Conservation (phyloP, 2,113 vertebrate species). For the Odontesthes bonariensis region DNA sequence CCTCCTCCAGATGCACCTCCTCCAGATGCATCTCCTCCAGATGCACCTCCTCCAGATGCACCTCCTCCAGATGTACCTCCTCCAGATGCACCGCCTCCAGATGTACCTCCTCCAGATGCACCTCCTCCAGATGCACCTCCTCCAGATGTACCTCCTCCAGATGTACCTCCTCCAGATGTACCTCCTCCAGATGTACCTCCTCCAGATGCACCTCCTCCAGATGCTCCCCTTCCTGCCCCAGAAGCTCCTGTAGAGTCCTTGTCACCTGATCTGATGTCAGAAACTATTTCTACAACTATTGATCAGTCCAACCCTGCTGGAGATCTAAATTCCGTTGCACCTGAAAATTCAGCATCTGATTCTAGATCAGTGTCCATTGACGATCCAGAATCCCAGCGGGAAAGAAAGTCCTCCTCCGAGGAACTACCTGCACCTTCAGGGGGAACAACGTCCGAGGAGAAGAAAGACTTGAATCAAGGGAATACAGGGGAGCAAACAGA, state of each 20-base stretch:
- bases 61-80: neutral
- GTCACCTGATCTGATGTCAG: constrained; percentile 10
- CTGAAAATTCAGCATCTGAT: constrained; percentile 6
- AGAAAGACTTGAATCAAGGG: constrained; percentile 34
- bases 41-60: constrained; percentile 1
- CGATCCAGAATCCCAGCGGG: constrained; percentile 1
- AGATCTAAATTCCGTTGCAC: constrained; percentile 12
- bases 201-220: constrained; percentile 23
- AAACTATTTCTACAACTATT: neutral
- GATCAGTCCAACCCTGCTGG: constrained; percentile 15
- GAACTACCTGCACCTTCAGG: constrained; percentile 9
- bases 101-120: constrained; percentile 3
- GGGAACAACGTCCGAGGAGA: constrained; percentile 22
- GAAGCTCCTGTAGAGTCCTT: constrained; percentile 18
- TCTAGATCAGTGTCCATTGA: constrained; percentile 9
- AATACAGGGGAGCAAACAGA: constrained; percentile 13
- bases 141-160: neutral
- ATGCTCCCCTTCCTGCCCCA: constrained; percentile 4
- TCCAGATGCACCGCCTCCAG: constrained; percentile 10
- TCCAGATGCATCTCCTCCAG: neutral
- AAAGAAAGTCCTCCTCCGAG: constrained; percentile 13
- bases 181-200: neutral
- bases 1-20: neutral
- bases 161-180: neutral
- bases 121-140: constrained; percentile 1